Percentiles rank a stretch among this genome's conserved stretches.
These are phyloP conservation scores for Drosophila bipectinata DNA, from an alignment of 1,140 invertebrate genomes.

Conservation along the genomic window DNA sequence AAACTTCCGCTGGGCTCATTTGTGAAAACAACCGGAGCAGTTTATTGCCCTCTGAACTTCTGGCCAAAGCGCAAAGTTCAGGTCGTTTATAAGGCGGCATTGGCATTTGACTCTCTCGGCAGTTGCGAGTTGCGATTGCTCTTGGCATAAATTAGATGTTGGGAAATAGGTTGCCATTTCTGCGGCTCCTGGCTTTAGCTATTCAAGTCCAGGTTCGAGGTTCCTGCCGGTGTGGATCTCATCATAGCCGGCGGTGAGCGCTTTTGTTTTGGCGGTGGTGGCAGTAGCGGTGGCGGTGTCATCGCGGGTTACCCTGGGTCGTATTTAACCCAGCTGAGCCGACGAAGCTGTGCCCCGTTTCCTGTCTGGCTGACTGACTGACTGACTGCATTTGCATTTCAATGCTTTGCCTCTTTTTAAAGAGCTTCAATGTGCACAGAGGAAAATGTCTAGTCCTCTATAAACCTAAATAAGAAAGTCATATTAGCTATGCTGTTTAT, in stretches of 20 bases:
- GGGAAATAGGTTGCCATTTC: conserved; percentile 63
- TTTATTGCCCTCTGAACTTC: conserved; percentile 78
- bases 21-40: conserved; percentile 36
- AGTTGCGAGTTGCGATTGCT: conserved; percentile 49
- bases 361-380: conserved; percentile 30
- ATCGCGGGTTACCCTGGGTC: conserved; percentile 37
- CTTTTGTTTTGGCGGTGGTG: conserved; percentile 47
- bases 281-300: conserved; percentile 30
- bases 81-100: conserved; percentile 63
- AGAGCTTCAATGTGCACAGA: not conserved
- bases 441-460: not conserved
- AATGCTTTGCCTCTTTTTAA: conserved; percentile 25
- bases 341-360: conserved; percentile 50
- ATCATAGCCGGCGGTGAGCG: conserved; percentile 27
- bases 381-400: conserved; percentile 36
- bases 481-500: not conserved
- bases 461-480: not conserved
- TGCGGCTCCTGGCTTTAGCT: conserved; percentile 7
- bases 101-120: conserved; percentile 34
- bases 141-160: conserved; percentile 78
- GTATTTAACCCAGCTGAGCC: conserved; percentile 36
- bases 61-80: conserved; percentile 38
- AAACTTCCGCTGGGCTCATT: conserved; percentile 22
- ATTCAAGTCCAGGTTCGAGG: conserved; percentile 1
- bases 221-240: conserved; percentile 6